phyloP scores from a whole-genome alignment of 2,113 vertebrate genomes.

The Planiliza haematocheilus region DNA sequence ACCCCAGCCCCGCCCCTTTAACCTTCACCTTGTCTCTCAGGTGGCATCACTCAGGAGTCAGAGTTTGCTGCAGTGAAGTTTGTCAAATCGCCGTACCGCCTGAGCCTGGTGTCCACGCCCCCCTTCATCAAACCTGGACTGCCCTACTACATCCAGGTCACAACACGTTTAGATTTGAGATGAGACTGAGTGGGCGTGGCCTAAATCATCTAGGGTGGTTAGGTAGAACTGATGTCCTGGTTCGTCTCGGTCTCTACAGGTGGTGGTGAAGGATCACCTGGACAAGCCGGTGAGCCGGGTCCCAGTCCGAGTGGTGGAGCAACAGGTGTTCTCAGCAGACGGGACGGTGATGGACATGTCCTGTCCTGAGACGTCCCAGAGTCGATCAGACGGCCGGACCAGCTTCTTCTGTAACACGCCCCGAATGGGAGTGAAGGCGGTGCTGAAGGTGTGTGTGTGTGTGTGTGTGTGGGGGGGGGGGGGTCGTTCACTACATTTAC shows the following conservation, averaged over 20 bases:
- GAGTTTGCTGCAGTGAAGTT: conserved; percentile 87
- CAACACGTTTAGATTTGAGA: no score
- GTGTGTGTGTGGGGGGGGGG: no score
- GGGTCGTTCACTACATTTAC: no score
- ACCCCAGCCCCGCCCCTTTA: neutral
- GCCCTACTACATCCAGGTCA: conserved; percentile 90
- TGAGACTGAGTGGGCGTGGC: no score
- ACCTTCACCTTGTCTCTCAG: conserved; percentile 69
- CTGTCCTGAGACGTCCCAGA: conserved; percentile 23
- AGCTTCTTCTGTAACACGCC: conserved; percentile 87
- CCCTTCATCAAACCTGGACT: conserved; percentile 94
- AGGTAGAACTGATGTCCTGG: no score
- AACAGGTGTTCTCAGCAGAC: conserved; percentile 31
- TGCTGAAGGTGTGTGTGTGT: conserved; percentile 62
- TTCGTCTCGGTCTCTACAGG: conserved; percentile 77
- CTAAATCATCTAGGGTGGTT: no score
- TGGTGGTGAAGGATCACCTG: conserved; percentile 88
- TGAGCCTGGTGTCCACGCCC: conserved; percentile 90
- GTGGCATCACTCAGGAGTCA: conserved; percentile 89
- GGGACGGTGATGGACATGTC: conserved; percentile 5
- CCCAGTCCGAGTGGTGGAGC: conserved; percentile 71
- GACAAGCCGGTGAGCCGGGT: conserved; percentile 77
- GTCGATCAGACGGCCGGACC: conserved; percentile 82
- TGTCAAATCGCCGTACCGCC: conserved; percentile 86
- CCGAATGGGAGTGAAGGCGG: neutral